phyloP scores from a whole-genome alignment of 2,113 vertebrate genomes.

The Crypturellus undulatus region DNA sequence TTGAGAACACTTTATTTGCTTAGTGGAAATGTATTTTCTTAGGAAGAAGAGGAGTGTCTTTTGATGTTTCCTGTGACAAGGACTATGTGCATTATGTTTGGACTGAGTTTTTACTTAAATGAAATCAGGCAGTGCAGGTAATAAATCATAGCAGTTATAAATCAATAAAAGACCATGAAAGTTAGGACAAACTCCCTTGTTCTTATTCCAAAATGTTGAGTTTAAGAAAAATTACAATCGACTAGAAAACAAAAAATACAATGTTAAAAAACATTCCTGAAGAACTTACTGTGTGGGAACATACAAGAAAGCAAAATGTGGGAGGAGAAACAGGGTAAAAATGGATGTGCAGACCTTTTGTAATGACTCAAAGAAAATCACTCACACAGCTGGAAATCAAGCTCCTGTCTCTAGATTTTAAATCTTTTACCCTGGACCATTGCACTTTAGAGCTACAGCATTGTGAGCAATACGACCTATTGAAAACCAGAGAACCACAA shows the following conservation, averaged over 20 bases:
- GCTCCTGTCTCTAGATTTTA: neutral
- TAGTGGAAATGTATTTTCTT: slow-evolving; percentile 14
- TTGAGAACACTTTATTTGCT: neutral
- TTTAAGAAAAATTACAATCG: slow-evolving; percentile 1
- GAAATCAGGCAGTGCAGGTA: slow-evolving; percentile 3
- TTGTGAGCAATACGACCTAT: neutral
- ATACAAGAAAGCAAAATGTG: neutral
- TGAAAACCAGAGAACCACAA: neutral
- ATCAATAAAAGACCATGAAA: neutral
- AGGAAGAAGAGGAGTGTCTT: neutral
- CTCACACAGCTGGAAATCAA: neutral
- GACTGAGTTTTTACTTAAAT: slow-evolving; percentile 22
- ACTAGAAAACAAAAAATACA: neutral
- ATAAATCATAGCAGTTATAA: slow-evolving; percentile 53
- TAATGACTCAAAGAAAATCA: neutral
- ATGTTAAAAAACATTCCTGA: neutral
- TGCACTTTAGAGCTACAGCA: neutral
- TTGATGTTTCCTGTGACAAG: slow-evolving; percentile 30
- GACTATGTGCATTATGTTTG: neutral
- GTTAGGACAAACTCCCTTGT: slow-evolving; percentile 17
- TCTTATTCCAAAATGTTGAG: neutral
- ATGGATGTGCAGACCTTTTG: neutral
- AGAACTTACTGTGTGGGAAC: neutral
- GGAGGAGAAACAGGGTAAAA: neutral
- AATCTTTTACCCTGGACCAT: neutral